Base-by-base conservation (phyloP, 2,113 vertebrate species). In the Haplochromis vanheusdeni region DNA sequence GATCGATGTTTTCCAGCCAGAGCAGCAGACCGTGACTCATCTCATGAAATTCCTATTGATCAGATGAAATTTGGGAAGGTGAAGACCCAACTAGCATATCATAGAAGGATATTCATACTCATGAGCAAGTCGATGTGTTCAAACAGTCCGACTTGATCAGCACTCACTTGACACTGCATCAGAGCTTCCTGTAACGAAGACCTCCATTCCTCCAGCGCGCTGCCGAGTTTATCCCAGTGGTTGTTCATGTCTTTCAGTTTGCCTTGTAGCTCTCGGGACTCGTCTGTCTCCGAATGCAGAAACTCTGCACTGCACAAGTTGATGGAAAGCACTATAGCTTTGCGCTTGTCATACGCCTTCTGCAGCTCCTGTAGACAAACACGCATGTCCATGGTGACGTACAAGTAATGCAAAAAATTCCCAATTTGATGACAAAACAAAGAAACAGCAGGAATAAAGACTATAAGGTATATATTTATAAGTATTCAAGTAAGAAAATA, bases 1-100 rank as follows among this genome's bases (percentile, higher is more conserved):
- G 97, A 94, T 99, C 99, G 7, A 99, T 99, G 87, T 99, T 99
- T 93, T 99, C 99, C 91, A 99, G 89, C 98, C 99, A 98, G 45
- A 99, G 97, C 80, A 99, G 96, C 79, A 99, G 96, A 40, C 97
- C 96, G 1, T 99, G 98, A 90, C 98, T 98, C 97, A 98, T 97
- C 96, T 99, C 99, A 80, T 99, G 99, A 95, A 99, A 99, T 90
- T 98, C 98, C 99, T 99, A 62, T 4, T 88, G 86, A 45, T 79
- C 60, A 60, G 31, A 79, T 6, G 14, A 7, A 21, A 14, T 51
- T 26, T 7, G 75, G 21, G 4, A 79, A 49, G 33, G 5, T 19
- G 68, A 51, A 68, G 10, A 84, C 9, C 58, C 1, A 86, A 35
- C 21, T 56, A 7, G 1, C 33, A 35, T n/a, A n/a, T 12, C 11